Evolutionary conservation across 1,140 invertebrate species (phyloP), one percentile per base, ranked within the genome.

Genomic region (Rhagoletis zephyria): DNA sequence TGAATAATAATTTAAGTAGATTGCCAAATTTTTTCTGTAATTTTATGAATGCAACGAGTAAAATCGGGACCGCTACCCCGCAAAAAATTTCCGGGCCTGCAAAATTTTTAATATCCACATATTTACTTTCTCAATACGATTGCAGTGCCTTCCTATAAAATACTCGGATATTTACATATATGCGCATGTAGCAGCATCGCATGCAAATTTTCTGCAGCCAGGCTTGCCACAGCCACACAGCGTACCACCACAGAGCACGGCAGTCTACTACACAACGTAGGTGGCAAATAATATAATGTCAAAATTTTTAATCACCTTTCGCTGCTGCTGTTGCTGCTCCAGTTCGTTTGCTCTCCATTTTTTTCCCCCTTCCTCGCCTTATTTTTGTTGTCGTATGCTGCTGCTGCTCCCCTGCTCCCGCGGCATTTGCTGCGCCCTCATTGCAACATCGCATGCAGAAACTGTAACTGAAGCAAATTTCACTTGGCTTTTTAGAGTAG

Each of bases 251-350:
- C n/a, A 63, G 16, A 16, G 61, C 61, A 12, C 12, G 12, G 4
- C 12, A 63, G 7, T 14, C 61, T 30, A 30, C 61, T 7, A 63
- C 12, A 4, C 61, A 30, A 67, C 64, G 64, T 67, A 67, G 64
- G 64, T 74, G 70, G 42, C 42, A 74, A 74, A 74, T 51, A 74
- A 74, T 48, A 74, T 48, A 48, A 74, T 74, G 42, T 74, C 42
- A 48, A 77, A 77, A 77, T 77, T 77, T 56, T 10, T 77, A 77
- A 77, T 56, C 74, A 56, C n/a, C 51, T 77, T 77, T 77, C 19
- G 30, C 30, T 30, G 30, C 30, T 30, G 30, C 30, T 56, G 51
- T 3, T 56, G 51, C 51, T 56, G 74, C 74, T 77, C 48, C 74
- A 51, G 19, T 77, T 77, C 45, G 56, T 51, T 77, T 77, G 48